Conservation (phyloP, 1,140 invertebrate species). For the Drosophila seguyi region DNA sequence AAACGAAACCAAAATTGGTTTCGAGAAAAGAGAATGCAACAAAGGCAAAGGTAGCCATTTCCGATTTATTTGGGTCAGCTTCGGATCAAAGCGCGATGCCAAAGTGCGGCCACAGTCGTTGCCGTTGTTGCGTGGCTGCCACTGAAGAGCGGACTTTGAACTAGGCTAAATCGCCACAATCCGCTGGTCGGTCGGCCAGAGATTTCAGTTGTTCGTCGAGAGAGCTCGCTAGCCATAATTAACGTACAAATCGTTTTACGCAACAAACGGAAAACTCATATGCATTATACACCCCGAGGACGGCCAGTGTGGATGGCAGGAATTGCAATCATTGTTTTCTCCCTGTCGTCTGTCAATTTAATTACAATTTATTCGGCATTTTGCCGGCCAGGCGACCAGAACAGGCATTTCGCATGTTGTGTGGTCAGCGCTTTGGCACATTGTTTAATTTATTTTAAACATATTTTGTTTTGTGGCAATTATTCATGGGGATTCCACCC, state of each 20-base stretch:
- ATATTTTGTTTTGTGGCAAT: slow-evolving; percentile 70
- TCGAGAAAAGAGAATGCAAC: not conserved
- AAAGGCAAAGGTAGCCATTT: slow-evolving; percentile 10
- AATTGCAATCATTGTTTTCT: slow-evolving; percentile 21
- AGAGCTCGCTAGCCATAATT: slow-evolving; percentile 60
- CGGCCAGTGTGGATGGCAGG: slow-evolving; percentile 9
- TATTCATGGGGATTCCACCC: slow-evolving; percentile 35
- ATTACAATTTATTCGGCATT: slow-evolving; percentile 75
- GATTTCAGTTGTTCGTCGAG: slow-evolving; percentile 49
- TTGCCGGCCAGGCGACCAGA: slow-evolving; percentile 25
- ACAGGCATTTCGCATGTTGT: slow-evolving; percentile 54
- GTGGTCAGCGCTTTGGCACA: slow-evolving; percentile 69
- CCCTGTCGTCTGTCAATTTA: slow-evolving; percentile 68
- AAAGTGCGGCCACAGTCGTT: slow-evolving; percentile 39
- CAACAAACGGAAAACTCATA: slow-evolving; percentile 41
- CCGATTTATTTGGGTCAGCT: slow-evolving; percentile 41
- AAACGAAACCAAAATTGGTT: not conserved
- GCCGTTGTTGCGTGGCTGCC: slow-evolving; percentile 31
- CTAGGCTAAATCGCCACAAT: slow-evolving; percentile 62
- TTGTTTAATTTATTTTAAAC: slow-evolving; percentile 75
- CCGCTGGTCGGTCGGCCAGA: slow-evolving; percentile 46
- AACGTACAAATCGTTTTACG: slow-evolving; percentile 64
- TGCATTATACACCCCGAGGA: slow-evolving; percentile 16
- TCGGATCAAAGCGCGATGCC: slow-evolving; percentile 22
- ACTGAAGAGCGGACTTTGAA: slow-evolving; percentile 16